A percentile compares a stretch with the other conserved stretches of the same genome.
Conservation (phyloP, 2,797 vertebrate genomes). For the Gymnocypris eckloni region DNA sequence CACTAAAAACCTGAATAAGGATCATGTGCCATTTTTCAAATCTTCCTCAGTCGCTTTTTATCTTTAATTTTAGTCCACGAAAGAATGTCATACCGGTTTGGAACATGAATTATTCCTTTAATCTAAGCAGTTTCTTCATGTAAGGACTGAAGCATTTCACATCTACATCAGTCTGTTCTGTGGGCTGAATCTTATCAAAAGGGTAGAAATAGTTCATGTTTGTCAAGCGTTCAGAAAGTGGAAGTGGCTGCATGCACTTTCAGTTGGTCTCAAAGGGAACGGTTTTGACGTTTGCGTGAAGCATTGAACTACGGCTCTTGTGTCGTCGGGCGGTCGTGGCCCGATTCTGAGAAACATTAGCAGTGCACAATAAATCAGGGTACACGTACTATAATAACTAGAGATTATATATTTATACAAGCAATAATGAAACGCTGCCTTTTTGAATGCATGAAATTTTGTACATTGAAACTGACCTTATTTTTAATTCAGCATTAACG, state of each 20-base stretch:
- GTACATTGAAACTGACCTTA: conserved; percentile 73
- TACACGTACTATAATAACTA: conserved; percentile 52
- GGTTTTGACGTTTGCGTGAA: neutral
- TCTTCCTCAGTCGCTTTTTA: neutral
- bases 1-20: neutral
- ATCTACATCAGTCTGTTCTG: neutral
- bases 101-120: neutral
- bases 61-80: neutral
- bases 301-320: conserved; percentile 8
- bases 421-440: conserved; percentile 70
- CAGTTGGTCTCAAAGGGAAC: conserved; percentile 44
- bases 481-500: conserved; percentile 75
- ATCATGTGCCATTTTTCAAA: neutral
- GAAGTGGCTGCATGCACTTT: conserved; percentile 72
- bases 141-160: neutral
- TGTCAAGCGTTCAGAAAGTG: conserved; percentile 51
- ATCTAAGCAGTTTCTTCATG: too few species aligned
- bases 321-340: neutral
- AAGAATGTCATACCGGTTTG: neutral
- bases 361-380: conserved; percentile 57
- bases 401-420: conserved; percentile 81
- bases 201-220: conserved; percentile 10
- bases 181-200: neutral
- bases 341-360: conserved; percentile 48
- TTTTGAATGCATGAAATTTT: conserved; percentile 76